A percentile compares a stretch with the other conserved stretches of the same genome.
phyloP scores from a whole-genome alignment of 2,113 vertebrate genomes.

The Sapayoa aenigma region DNA sequence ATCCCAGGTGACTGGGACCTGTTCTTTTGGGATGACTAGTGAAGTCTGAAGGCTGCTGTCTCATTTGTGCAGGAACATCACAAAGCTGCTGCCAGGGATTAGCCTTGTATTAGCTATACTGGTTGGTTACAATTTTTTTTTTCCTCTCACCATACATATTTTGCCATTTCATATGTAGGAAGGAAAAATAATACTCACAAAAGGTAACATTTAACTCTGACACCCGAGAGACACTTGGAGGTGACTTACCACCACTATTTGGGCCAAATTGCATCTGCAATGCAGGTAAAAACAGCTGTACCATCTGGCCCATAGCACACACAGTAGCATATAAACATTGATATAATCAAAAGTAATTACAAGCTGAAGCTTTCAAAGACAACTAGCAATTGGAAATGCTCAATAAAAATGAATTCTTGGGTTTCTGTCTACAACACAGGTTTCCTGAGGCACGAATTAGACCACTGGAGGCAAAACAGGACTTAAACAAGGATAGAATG shows the following conservation, averaged over 20 bases:
- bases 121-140: not conserved
- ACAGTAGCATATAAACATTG: slow-evolving; percentile 24
- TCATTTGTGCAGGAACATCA: not conserved
- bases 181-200: not conserved
- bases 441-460: not conserved
- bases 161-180: not conserved
- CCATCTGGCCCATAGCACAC: not conserved
- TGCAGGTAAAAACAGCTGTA: slow-evolving; percentile 42
- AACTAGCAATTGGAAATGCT: not conserved
- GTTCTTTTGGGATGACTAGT: slow-evolving; percentile 1
- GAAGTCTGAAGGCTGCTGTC: slow-evolving; percentile 17
- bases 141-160: not conserved
- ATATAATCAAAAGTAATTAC: slow-evolving; percentile 16
- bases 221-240: not conserved
- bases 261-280: slow-evolving; percentile 52
- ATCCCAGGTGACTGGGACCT: not conserved
- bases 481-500: fast-evolving
- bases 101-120: not conserved
- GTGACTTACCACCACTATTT: slow-evolving; percentile 33
- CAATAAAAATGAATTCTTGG: not conserved
- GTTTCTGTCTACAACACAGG: not conserved
- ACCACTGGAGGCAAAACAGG: not conserved
- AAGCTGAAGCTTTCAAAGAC: slow-evolving; percentile 4
- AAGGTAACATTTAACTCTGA: not conserved
- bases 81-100: slow-evolving; percentile 26